Evolutionary conservation across 2,888 invertebrate species (phyloP), one percentile per base, ranked within the genome.

Genomic region (Nomada ferruginata): DNA sequence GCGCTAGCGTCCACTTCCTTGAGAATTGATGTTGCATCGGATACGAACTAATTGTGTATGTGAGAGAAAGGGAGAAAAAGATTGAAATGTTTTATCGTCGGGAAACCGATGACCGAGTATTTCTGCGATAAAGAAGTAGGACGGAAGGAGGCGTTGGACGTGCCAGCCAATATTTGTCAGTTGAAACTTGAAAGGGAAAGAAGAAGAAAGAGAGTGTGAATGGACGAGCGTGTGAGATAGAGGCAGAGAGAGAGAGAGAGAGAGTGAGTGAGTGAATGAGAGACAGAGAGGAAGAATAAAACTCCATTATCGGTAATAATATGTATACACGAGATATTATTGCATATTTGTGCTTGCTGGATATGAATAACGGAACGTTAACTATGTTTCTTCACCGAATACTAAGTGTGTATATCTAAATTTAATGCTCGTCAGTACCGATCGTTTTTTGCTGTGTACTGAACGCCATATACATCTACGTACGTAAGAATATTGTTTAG

Each of bases 291-390:
- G 57, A 26, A 55, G 20, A 53, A 72, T 72, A 52, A 75, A 80
- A 81, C 76, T 77, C 68, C 75, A 82, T 86, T 87, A 80, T 88
- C 78, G 83, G 82, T 88, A 88, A 85, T 87, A 85, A 88, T 89
- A 89, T 83, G 84, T 87, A 88, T 90, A 90, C 88, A 90, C 66
- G 66, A 71, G 52, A 88, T 90, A 89, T 78, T 90, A 89, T 78
- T 87, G 89, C 87, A 91, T 91, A 91, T 90, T 92, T 91, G 92
- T 92, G 91, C 92, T 92, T 92, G 91, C 91, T 91, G 91, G 90
- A 89, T 91, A 90, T 87, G 86, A 88, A 87, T 90, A 91, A 90
- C 82, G 84, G 84, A 89, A 89, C 76, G 83, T 88, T 85, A 88
- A 88, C 86, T 90, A 83, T 86, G 88, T 90, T 91, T 90, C 90